phyloP scores from a whole-genome alignment of 2,113 vertebrate genomes.

The Aldabrachelys gigantea region DNA sequence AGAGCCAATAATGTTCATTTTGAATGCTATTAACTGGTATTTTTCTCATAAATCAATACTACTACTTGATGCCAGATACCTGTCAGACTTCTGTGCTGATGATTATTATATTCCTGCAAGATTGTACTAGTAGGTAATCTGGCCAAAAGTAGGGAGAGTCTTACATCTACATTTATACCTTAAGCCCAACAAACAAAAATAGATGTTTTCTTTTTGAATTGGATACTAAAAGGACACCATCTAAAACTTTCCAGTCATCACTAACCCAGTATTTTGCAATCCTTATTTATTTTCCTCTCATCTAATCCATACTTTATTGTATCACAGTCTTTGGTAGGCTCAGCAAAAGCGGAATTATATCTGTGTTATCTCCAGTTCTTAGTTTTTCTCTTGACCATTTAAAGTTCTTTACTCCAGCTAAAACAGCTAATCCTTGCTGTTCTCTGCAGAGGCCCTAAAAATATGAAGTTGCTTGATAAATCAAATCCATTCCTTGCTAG shows the following conservation, averaged over 20 bases:
- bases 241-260: not conserved
- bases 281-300: not conserved
- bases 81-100: not conserved
- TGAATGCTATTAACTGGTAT: conserved; percentile 68
- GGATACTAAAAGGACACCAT: not conserved
- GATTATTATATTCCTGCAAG: conserved; percentile 14
- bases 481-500: not conserved
- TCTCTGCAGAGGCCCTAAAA: not conserved
- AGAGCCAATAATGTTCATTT: conserved; percentile 70
- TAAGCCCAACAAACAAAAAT: not conserved
- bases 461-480: not conserved
- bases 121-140: not conserved
- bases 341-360: not conserved
- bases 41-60: conserved; percentile 8
- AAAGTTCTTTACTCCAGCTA: not conserved
- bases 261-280: not conserved
- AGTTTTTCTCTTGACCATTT: not conserved
- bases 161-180: not conserved
- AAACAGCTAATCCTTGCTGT: not conserved
- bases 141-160: not conserved
- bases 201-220: not conserved
- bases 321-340: not conserved
- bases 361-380: not conserved
- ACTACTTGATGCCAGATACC: conserved; percentile 23
- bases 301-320: not conserved